Evolutionary conservation across 1,140 invertebrate genomes (phyloP).

Genomic region (Tetramorium simillimum): DNA sequence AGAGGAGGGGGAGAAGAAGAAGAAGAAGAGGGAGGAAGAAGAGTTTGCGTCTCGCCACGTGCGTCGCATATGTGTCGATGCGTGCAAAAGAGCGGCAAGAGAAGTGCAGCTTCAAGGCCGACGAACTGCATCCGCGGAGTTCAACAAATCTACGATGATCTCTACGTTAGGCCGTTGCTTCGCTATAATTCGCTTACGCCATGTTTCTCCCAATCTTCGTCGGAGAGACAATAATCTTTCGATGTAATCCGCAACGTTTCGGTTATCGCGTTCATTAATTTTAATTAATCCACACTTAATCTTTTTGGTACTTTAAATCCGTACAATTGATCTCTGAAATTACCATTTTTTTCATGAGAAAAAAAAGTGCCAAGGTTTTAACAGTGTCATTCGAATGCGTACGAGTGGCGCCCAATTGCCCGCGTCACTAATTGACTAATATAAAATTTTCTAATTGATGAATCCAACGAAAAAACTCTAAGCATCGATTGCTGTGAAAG

Average conservation of each 20-base stretch:
- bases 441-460: too few species aligned
- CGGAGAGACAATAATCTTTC: background rate
- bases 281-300: background rate
- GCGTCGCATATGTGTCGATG: slow-evolving; percentile 65
- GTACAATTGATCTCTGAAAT: background rate
- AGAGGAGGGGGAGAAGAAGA: too few species aligned
- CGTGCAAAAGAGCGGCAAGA: slow-evolving; percentile 40
- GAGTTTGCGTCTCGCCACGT: slow-evolving; percentile 21
- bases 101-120: slow-evolving; percentile 63
- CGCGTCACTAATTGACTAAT: too few species aligned
- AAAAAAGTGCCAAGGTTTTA: background rate
- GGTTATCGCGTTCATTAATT: background rate
- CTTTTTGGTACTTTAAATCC: background rate
- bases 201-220: background rate
- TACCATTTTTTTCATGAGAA: background rate
- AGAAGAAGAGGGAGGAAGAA: background rate
- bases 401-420: too few species aligned
- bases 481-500: too few species aligned
- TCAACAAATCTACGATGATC: slow-evolving; percentile 42
- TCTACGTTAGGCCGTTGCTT: slow-evolving; percentile 24
- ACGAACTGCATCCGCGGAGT: slow-evolving; percentile 58
- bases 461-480: too few species aligned
- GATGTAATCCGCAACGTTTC: background rate
- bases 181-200: background rate
- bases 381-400: too few species aligned